These are phyloP conservation scores for Corythoichthys intestinalis DNA, from an alignment of 2,113 vertebrate species.

Conservation along the genomic window DNA sequence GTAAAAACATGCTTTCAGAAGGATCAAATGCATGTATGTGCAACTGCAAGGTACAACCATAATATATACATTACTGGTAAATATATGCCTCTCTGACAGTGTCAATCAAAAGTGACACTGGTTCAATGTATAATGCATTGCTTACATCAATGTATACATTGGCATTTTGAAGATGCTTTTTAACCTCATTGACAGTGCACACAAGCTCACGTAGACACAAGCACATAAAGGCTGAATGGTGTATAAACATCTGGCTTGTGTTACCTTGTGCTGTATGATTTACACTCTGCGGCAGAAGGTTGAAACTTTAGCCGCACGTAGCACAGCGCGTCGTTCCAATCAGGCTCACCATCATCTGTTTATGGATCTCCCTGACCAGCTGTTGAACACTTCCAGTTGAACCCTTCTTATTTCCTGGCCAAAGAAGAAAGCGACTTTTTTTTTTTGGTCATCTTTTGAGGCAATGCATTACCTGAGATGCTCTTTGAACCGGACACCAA, in stretches of 20 bases:
- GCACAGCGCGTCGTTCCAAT: conserved; percentile 54
- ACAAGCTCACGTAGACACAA: neutral
- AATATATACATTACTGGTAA: neutral
- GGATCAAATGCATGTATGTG: neutral
- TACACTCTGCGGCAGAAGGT: conserved; percentile 44
- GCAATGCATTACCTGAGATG: neutral
- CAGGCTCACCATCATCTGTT: conserved; percentile 58
- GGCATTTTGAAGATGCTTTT: neutral
- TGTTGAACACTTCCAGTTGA: conserved; percentile 64
- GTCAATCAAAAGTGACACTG: neutral
- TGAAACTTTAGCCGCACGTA: conserved; percentile 61
- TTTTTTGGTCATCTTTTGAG: neutral
- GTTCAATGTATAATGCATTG: neutral
- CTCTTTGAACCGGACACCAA: neutral
- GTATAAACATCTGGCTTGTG: conserved; percentile 62
- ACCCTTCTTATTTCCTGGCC: conserved; percentile 56
- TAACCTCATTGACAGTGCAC: neutral
- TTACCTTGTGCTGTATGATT: conserved; percentile 53
- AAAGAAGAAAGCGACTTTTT: conserved; percentile 26
- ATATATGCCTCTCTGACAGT: neutral
- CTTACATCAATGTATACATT: neutral
- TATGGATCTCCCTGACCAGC: conserved; percentile 64
- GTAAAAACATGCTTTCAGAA: no score
- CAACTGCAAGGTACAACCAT: neutral
- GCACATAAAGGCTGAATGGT: conserved; percentile 18